A percentile compares a stretch with the other conserved stretches of the same genome.
phyloP scores from a whole-genome alignment of 2,797 vertebrate genomes.

The Eleutherodactylus coqui region DNA sequence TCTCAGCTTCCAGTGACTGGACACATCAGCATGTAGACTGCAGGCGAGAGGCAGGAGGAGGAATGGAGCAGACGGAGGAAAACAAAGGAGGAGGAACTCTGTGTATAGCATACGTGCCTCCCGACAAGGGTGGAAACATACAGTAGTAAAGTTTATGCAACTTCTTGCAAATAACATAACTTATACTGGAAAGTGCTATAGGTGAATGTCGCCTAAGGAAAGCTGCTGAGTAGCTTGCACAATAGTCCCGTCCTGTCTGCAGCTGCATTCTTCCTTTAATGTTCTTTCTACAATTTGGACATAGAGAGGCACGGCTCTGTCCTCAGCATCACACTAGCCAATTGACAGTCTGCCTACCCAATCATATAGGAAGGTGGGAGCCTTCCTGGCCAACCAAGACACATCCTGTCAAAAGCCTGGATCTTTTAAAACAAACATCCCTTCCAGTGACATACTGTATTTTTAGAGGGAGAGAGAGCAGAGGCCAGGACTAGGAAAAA shows the following conservation, averaged over 20 bases:
- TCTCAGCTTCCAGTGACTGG: conserved; percentile 42
- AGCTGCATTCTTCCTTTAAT: conserved; percentile 7
- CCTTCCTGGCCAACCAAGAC: conserved; percentile 42
- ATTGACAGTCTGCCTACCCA: conserved; percentile 31
- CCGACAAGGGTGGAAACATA: not conserved
- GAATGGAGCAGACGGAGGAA: not conserved
- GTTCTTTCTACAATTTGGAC: conserved; percentile 25
- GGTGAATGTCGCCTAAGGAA: not conserved
- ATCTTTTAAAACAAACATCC: conserved; percentile 62
- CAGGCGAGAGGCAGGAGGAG: conserved; percentile 8
- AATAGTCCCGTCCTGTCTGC: not conserved
- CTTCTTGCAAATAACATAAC: not conserved
- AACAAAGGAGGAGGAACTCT: not conserved
- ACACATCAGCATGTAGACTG: conserved; percentile 50
- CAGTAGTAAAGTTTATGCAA: not conserved
- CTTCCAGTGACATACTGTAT: conserved; percentile 61
- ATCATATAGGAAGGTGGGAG: conserved; percentile 33
- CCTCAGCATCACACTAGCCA: conserved; percentile 21
- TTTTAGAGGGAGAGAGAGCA: conserved; percentile 61
- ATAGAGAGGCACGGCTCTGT: conserved; percentile 35
- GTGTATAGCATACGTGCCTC: not conserved
- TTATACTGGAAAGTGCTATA: not conserved
- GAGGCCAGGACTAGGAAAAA: conserved; percentile 54
- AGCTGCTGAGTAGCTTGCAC: not conserved
- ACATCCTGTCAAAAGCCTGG: conserved; percentile 55